These are phyloP conservation scores for Pollimyrus isidori DNA, from an alignment of 2,113 vertebrate species.

Conservation along the genomic window DNA sequence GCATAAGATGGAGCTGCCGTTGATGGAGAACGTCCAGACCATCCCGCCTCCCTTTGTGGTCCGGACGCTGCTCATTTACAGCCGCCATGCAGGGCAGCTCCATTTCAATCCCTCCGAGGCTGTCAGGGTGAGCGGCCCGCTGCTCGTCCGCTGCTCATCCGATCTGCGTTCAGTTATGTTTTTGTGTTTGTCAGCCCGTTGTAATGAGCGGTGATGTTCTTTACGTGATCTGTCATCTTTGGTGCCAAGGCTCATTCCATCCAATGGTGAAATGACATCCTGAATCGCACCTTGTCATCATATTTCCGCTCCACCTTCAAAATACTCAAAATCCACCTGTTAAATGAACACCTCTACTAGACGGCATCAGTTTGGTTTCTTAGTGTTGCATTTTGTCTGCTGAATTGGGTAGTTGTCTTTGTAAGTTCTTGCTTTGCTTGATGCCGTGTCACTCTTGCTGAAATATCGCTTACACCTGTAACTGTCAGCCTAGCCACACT, in stretches of 20 bases:
- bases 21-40: slow-evolving; percentile 81
- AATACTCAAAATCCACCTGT: background rate
- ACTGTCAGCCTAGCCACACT: background rate
- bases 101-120: slow-evolving; percentile 73
- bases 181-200: too few relatives aligned
- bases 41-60: slow-evolving; percentile 85
- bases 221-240: background rate
- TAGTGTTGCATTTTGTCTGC: background rate
- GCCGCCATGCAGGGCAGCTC: slow-evolving; percentile 72
- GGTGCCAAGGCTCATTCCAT: background rate
- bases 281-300: background rate
- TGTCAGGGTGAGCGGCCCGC: slow-evolving; percentile 63
- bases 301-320: background rate
- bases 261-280: background rate
- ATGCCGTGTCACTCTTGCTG: background rate
- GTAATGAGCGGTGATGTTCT: background rate
- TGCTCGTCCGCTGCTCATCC: background rate
- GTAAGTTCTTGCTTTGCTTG: background rate
- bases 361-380: background rate
- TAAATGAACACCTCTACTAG: background rate
- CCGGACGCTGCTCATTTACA: slow-evolving; percentile 79
- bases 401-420: background rate
- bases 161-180: background rate
- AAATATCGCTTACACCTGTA: background rate
- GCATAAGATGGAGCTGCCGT: slow-evolving; percentile 84